Conservation (phyloP, 2,888 invertebrate genomes). For the Dasypolia templi region DNA sequence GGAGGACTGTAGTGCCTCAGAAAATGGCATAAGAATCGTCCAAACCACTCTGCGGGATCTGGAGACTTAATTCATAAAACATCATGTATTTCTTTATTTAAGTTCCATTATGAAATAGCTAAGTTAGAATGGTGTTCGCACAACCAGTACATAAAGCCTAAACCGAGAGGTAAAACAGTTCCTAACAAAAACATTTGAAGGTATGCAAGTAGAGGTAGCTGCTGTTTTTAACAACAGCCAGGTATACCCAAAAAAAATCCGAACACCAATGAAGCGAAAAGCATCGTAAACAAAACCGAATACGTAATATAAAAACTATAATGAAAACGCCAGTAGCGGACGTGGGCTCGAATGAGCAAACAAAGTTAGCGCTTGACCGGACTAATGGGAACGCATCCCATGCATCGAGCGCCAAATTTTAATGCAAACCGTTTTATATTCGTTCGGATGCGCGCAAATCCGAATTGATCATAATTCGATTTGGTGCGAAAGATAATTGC, state of each 20-base stretch:
- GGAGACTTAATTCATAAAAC: background rate
- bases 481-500: conserved; percentile 89
- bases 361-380: conserved; percentile 83
- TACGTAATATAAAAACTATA: conserved; percentile 74
- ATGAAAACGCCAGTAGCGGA: conserved; percentile 78
- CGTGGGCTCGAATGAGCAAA: conserved; percentile 79
- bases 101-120: background rate
- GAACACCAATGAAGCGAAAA: conserved; percentile 70
- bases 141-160: background rate
- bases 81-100: background rate
- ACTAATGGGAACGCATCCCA: conserved; percentile 89
- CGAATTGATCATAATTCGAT: conserved; percentile 91
- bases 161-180: background rate
- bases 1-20: background rate
- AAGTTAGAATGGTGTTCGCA: background rate
- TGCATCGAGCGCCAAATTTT: conserved; percentile 89
- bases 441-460: conserved; percentile 90
- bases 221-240: conserved; percentile 26
- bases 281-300: conserved; percentile 76
- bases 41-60: background rate
- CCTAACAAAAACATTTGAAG: background rate
- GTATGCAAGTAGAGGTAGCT: background rate
- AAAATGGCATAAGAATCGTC: background rate
- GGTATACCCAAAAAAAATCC: conserved; percentile 64
- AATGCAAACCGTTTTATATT: conserved; percentile 91